Evolutionary conservation across 2,888 invertebrate genomes (phyloP).

Genomic region (Pecten maximus): DNA sequence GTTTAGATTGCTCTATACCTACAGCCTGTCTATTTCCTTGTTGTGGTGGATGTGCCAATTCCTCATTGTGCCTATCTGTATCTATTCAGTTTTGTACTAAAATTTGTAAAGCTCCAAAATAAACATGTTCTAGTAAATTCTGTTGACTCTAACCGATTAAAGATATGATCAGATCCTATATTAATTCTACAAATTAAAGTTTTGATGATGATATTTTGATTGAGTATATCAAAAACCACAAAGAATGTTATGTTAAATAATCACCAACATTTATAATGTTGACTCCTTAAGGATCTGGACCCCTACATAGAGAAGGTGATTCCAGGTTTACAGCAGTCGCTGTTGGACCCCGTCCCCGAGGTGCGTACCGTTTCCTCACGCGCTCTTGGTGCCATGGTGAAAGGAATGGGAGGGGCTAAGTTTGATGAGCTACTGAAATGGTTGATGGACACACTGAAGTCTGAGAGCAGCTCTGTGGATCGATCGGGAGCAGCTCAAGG

Average conservation of each 20-base stretch:
- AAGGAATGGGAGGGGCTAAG: slow-evolving; percentile 97
- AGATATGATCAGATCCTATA: no score
- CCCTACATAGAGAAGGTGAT: slow-evolving; percentile 98
- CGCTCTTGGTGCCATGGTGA: slow-evolving; percentile 98
- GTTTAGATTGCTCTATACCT: no score
- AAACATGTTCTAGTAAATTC: no score
- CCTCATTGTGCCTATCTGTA: no score
- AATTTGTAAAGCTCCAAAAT: no score
- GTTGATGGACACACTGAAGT: slow-evolving; percentile 98
- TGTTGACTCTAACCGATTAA: no score
- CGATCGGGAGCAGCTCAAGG: slow-evolving; percentile 82
- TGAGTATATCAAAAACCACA: background rate
- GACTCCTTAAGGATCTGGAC: slow-evolving; percentile 88
- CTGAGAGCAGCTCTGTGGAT: slow-evolving; percentile 95
- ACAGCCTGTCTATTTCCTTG: no score
- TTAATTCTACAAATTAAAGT: no score
- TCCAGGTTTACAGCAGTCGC: slow-evolving; percentile 96
- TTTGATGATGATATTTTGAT: no score
- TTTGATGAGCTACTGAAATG: slow-evolving; percentile 98
- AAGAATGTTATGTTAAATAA: background rate
- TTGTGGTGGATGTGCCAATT: no score
- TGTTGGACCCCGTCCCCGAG: slow-evolving; percentile 99
- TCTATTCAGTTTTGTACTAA: no score
- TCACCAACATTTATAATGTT: background rate
- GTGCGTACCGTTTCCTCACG: slow-evolving; percentile 97